Percentiles rank a stretch among this genome's conserved stretches.
phyloP scores from a whole-genome alignment of 2,113 vertebrate species.

The Atlantisia rogersi region DNA sequence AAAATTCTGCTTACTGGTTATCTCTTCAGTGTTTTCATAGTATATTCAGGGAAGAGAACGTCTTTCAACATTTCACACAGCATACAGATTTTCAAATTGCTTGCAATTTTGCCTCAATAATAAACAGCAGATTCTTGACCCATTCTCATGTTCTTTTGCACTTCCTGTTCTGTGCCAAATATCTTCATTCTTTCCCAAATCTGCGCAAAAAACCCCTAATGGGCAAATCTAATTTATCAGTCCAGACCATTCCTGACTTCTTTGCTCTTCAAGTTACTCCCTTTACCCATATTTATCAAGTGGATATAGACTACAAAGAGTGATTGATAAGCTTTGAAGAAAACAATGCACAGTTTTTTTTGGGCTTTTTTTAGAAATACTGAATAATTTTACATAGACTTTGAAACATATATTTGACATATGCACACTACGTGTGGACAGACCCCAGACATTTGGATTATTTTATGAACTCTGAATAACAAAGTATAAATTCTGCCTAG shows the following conservation, averaged over 20 bases:
- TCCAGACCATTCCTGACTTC: not conserved
- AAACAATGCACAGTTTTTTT: not conserved
- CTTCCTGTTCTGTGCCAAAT: not conserved
- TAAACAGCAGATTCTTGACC: not conserved
- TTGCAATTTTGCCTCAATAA: not conserved
- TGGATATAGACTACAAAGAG: not conserved
- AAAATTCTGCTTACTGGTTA: not conserved
- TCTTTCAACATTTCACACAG: not conserved
- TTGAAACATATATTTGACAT: not conserved
- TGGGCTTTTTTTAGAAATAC: not conserved
- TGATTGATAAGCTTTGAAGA: not conserved
- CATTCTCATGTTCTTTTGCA: not conserved
- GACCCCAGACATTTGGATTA: not conserved
- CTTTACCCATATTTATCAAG: not conserved
- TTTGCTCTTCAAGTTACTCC: not conserved
- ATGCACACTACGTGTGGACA: not conserved
- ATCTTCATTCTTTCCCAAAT: not conserved
- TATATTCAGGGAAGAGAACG: not conserved
- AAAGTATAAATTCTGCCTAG: not conserved
- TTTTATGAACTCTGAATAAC: not conserved
- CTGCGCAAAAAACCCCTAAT: rapidly evolving
- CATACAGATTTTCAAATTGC: not conserved
- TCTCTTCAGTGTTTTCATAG: not conserved
- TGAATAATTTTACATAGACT: not conserved
- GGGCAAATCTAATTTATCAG: not conserved